Conservation (phyloP, 2,888 invertebrate species). For the Neoaliturus tenellus region DNA sequence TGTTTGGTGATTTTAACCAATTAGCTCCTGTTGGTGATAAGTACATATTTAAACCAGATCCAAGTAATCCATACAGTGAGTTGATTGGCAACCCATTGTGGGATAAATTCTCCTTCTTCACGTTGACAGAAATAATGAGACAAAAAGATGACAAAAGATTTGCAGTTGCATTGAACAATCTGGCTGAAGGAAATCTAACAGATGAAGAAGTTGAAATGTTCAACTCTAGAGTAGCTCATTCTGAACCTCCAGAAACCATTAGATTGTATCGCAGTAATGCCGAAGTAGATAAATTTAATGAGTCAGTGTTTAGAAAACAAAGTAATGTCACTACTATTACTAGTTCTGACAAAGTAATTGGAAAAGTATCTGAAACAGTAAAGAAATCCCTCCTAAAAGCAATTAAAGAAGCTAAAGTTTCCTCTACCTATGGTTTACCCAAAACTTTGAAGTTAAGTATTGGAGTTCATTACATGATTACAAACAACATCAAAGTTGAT, state of each 20-base stretch:
- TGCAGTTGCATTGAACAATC: slow-evolving; percentile 54
- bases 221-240: slow-evolving; percentile 73
- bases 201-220: neutral
- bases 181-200: slow-evolving; percentile 57
- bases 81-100: slow-evolving; percentile 57
- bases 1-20: no score
- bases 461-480: no score
- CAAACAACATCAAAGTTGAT: no score
- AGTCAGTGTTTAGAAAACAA: neutral
- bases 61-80: slow-evolving; percentile 30
- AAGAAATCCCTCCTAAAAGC: neutral
- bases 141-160: slow-evolving; percentile 62
- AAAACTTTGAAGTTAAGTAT: no score
- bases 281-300: no score
- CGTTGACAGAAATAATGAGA: slow-evolving; percentile 63
- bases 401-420: neutral
- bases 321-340: neutral
- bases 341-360: neutral
- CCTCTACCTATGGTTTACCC: no score
- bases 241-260: slow-evolving; percentile 66
- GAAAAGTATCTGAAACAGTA: neutral
- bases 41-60: slow-evolving; percentile 15
- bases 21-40: no score
- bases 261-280: neutral
- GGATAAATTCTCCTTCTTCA: slow-evolving; percentile 58